Conservation (phyloP, 2,113 vertebrate genomes). For the Thinocorus orbignyianus region DNA sequence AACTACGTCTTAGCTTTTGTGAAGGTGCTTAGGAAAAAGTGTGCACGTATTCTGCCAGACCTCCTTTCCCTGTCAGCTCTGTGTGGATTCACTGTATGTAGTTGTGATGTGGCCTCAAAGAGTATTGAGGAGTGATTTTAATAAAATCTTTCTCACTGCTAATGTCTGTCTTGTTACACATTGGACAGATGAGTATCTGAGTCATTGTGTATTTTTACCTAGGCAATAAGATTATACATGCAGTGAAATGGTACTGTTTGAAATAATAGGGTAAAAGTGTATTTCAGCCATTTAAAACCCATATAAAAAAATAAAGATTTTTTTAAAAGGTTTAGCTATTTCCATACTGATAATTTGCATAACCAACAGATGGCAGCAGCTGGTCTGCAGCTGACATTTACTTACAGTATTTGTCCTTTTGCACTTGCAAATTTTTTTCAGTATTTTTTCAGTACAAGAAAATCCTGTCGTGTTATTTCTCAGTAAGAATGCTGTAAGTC, state of each 20-base stretch:
- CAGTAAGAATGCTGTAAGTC: background rate
- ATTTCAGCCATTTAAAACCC: background rate
- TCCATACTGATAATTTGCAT: background rate
- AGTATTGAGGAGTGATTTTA: background rate
- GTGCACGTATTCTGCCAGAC: background rate
- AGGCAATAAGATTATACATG: background rate
- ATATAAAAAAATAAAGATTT: background rate
- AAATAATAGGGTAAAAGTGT: background rate
- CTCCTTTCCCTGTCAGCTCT: background rate
- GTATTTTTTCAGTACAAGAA: background rate
- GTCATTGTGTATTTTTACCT: background rate
- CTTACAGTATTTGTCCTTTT: background rate
- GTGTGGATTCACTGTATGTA: accelerated
- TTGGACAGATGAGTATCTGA: background rate
- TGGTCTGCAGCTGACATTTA: background rate
- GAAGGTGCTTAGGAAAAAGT: background rate
- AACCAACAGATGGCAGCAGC: background rate
- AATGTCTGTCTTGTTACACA: background rate
- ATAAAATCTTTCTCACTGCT: background rate
- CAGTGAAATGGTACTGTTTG: background rate
- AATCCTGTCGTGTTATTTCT: background rate
- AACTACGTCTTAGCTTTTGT: background rate
- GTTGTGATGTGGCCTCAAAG: background rate
- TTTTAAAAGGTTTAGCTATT: background rate
- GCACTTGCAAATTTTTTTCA: background rate